phyloP scores from a whole-genome alignment of 2,113 vertebrate species.

The Nothocercus nigrocapillus region DNA sequence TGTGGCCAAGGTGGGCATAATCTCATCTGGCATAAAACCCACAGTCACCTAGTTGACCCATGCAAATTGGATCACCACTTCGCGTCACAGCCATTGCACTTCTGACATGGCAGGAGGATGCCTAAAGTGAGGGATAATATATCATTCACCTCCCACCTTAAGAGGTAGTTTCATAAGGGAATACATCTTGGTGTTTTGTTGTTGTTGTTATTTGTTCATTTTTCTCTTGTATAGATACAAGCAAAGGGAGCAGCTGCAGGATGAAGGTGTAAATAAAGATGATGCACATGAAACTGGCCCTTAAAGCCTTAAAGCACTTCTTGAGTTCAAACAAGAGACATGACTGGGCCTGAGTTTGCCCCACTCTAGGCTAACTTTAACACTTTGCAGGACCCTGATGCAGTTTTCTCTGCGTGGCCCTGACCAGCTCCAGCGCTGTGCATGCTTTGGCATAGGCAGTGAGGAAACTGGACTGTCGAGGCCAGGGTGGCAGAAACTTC shows the following conservation, averaged over 20 bases:
- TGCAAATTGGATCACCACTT: background rate
- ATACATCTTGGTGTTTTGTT: too few relatives aligned
- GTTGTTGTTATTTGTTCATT: background rate
- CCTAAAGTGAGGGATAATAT: background rate
- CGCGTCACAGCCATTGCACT: background rate
- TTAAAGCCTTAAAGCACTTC: background rate
- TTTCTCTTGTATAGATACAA: background rate
- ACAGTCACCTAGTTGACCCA: background rate
- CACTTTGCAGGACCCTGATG: background rate
- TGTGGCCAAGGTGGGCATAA: background rate
- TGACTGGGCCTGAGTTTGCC: background rate
- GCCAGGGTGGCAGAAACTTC: background rate
- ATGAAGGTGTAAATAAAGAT: background rate
- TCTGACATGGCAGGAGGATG: background rate
- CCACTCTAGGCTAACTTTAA: background rate
- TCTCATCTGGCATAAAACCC: background rate
- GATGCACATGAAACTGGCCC: background rate
- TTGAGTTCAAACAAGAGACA: background rate
- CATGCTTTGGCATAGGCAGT: background rate
- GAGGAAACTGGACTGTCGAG: background rate
- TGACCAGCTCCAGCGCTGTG: accelerated
- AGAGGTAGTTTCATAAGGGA: background rate
- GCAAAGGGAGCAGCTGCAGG: background rate
- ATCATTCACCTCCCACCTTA: background rate
- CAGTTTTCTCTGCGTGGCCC: background rate